These are phyloP conservation scores for Octomys mimax DNA, from an alignment of 2,797 vertebrate species.

Conservation along the genomic window DNA sequence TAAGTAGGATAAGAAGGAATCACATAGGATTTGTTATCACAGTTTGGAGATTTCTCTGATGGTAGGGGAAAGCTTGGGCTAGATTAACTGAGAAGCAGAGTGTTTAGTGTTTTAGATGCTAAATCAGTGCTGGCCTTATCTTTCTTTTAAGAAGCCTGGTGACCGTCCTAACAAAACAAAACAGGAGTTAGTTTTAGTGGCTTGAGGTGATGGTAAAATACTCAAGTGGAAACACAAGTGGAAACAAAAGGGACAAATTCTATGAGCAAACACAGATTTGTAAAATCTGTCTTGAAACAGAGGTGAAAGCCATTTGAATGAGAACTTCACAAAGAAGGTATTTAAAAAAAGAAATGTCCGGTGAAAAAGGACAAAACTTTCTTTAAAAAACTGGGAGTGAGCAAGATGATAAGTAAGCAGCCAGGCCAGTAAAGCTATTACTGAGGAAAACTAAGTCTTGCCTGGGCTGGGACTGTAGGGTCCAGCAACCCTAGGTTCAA, in stretches of 20 bases:
- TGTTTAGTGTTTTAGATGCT: background rate
- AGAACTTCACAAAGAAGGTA: background rate
- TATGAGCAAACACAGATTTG: conserved; percentile 15
- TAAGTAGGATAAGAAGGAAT: background rate
- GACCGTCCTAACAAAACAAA: conserved; percentile 6
- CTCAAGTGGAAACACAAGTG: conserved; percentile 17
- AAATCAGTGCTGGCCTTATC: background rate
- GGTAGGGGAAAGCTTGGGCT: conserved; percentile 2
- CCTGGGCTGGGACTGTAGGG: background rate
- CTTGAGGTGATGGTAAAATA: background rate
- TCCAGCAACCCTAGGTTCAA: background rate
- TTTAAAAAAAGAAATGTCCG: background rate
- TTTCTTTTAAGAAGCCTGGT: background rate
- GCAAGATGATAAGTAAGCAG: background rate
- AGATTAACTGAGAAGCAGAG: background rate
- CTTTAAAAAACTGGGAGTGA: background rate
- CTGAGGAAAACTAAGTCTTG: background rate
- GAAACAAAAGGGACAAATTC: conserved; percentile 16
- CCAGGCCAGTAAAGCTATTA: background rate
- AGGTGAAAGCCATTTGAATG: background rate
- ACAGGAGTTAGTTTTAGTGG: background rate
- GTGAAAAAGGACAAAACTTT: background rate
- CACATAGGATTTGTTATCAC: background rate
- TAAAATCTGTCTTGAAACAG: conserved; percentile 47
- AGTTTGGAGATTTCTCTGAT: background rate